phyloP scores from a whole-genome alignment of 1,140 invertebrate species.

The Drosophila ananassae region DNA sequence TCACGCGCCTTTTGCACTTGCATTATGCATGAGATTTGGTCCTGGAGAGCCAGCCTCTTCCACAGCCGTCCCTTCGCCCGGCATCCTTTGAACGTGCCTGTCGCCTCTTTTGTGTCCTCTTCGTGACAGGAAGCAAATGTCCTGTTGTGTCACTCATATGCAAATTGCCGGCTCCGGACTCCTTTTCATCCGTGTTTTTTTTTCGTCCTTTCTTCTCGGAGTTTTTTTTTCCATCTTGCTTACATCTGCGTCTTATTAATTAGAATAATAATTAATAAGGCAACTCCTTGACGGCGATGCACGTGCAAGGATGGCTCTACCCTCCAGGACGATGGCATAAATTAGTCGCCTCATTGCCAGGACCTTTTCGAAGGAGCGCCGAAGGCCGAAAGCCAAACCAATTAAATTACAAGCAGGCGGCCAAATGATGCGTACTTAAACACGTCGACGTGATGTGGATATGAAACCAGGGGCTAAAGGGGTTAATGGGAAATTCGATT shows the following conservation, averaged over 20 bases:
- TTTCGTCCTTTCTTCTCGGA: not conserved
- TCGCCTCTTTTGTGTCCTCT: constrained; percentile 56
- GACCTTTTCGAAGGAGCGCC: constrained; percentile 24
- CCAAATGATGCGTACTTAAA: constrained; percentile 82
- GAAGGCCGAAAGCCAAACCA: constrained; percentile 60
- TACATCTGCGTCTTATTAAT: constrained; percentile 74
- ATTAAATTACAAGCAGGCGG: constrained; percentile 76
- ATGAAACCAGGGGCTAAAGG: constrained; percentile 57
- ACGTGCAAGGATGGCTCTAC: constrained; percentile 50
- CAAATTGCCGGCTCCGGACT: constrained; percentile 64
- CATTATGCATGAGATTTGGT: constrained; percentile 69
- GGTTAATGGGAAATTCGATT: constrained; percentile 72
- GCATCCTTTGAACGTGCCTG: constrained; percentile 57
- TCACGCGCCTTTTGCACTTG: constrained; percentile 70
- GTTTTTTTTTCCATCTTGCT: constrained; percentile 11
- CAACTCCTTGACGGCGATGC: constrained; percentile 62
- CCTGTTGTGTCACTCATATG: constrained; percentile 83
- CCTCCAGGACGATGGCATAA: constrained; percentile 53
- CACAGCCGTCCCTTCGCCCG: constrained; percentile 17
- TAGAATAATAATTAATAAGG: constrained; percentile 83
- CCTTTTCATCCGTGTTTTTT: constrained; percentile 30
- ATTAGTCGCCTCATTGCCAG: constrained; percentile 70
- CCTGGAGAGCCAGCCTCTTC: constrained; percentile 18
- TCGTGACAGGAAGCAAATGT: constrained; percentile 78
- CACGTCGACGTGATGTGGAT: constrained; percentile 74